Percentiles rank a stretch among this genome's conserved stretches.
Conservation (phyloP, 2,113 vertebrate genomes). For the Alosa alosa region DNA sequence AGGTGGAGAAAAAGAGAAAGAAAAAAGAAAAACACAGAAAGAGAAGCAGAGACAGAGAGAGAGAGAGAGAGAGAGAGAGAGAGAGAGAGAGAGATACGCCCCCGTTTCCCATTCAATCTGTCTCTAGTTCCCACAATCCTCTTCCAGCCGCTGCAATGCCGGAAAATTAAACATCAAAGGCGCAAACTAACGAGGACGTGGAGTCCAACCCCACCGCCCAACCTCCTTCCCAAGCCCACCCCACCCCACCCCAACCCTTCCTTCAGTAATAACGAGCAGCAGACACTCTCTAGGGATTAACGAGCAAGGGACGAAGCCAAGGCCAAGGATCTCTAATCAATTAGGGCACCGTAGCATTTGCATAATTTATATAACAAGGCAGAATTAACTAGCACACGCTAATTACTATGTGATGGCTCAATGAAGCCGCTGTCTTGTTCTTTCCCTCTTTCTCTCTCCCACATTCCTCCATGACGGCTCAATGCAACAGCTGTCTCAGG, state of each 20-base stretch:
- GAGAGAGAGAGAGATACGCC: neutral
- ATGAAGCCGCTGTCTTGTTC: conserved; percentile 4
- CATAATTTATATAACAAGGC: conserved; percentile 75
- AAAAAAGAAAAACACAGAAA: neutral
- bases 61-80: neutral
- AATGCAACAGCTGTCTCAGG: conserved; percentile 29
- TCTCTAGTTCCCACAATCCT: conserved; percentile 50
- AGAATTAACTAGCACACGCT: conserved; percentile 70
- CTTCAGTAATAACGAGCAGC: conserved; percentile 66
- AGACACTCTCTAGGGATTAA: conserved; percentile 70
- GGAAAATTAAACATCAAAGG: conserved; percentile 73
- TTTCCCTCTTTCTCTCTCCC: neutral
- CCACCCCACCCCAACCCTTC: conserved; percentile 40
- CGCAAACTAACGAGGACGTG: conserved; percentile 64
- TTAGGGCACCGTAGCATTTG: conserved; percentile 67
- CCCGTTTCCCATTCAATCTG: conserved; percentile 29
- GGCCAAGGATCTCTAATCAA: conserved; percentile 66
- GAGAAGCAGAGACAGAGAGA: neutral
- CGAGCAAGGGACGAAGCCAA: conserved; percentile 63
- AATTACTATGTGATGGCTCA: conserved; percentile 60
- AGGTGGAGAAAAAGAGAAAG: conserved; percentile 42
- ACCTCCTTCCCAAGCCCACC: conserved; percentile 30
- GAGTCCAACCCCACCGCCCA: conserved; percentile 47
- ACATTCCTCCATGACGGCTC: conserved; percentile 12
- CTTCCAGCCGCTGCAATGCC: conserved; percentile 63